Conservation (phyloP, 2,797 vertebrate genomes). For the Hoplostethus mediterraneus region DNA sequence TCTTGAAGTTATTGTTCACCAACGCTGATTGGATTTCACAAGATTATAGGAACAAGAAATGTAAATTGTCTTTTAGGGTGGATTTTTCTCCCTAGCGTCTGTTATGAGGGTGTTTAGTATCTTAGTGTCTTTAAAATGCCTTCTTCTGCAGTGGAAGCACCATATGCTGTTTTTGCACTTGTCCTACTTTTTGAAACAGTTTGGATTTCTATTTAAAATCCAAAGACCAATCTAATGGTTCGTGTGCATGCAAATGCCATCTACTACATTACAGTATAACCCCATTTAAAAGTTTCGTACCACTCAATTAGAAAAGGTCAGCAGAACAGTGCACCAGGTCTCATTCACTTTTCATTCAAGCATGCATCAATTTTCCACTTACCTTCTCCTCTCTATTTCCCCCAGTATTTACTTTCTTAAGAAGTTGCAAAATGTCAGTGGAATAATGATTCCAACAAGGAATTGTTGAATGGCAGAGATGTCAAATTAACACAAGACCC, state of each 20-base stretch:
- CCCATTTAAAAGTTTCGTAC: conserved; percentile 62
- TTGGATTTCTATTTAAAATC: conserved; percentile 55
- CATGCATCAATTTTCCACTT: conserved; percentile 55
- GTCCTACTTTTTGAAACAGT: conserved; percentile 58
- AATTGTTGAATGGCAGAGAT: conserved; percentile 33
- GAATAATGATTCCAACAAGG: conserved; percentile 56
- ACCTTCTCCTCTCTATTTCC: conserved; percentile 41
- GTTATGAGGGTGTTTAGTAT: not conserved
- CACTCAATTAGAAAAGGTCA: conserved; percentile 83
- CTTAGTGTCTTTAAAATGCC: not conserved
- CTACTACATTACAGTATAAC: conserved; percentile 45
- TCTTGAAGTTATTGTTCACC: too few relatives aligned
- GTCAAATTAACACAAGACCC: conserved; percentile 36
- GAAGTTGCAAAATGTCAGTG: conserved; percentile 64
- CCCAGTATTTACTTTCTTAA: conserved; percentile 57
- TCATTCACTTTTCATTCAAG: conserved; percentile 54
- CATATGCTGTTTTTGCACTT: conserved; percentile 26
- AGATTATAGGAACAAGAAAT: too few relatives aligned
- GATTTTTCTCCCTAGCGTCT: not conserved
- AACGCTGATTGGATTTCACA: too few relatives aligned
- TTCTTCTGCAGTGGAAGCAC: conserved; percentile 9
- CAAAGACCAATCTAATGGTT: conserved; percentile 51
- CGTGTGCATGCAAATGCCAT: conserved; percentile 70
- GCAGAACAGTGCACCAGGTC: conserved; percentile 48
- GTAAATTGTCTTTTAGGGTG: not conserved